Evolutionary conservation across 2,797 vertebrate genomes (phyloP), one percentile per base, ranked within the genome.

Genomic region (Carduelis carduelis): DNA sequence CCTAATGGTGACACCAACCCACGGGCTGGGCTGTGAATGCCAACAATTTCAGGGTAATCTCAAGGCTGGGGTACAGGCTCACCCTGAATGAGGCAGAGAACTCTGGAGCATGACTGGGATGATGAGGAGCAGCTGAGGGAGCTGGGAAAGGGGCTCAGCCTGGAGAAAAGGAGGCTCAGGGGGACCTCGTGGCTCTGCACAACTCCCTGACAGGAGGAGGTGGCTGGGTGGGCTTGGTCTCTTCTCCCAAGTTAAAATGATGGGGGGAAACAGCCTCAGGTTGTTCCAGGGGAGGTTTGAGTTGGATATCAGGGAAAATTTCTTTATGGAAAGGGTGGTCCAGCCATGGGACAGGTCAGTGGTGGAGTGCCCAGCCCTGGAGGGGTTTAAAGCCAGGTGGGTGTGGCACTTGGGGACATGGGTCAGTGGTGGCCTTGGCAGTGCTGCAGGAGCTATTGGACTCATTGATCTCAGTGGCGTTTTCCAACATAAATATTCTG

Each of bases 141-240:
- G 70, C 69, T 74, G 68, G 43, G 9, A 11, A 53, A 55, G 34
- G 24, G 14, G 53, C 53, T 60, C 46, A 66, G 8, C 28, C 53
- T 74, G 77, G 46, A 41, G 18, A 37, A 81, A 68, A 60, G 61
- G 61, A 35, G 53, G 39, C 34, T 66, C 69, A 44, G 34, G 18
- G 55, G 22, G 3, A 23, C 18, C 18, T 17, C 41, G 0, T 64
- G 75, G 37, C 35, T 74, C 55, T 85, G 46, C 55, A 60, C 53
- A 81, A 1, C 26, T 41, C 34, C 53, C 39, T 74, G 60, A 30
- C 24, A 41, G 69, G 60, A 74, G 14, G n/a, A 12, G 18, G 0
- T 1, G 2, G 21, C 30, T 2, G 1, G 11, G 22, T 8, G 14
- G 6, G 19, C 3, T 27, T 11, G 7, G 12, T 8, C 11, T 47